Conservation (phyloP, 2,888 invertebrate species). For the Hofmannophila pseudospretella region DNA sequence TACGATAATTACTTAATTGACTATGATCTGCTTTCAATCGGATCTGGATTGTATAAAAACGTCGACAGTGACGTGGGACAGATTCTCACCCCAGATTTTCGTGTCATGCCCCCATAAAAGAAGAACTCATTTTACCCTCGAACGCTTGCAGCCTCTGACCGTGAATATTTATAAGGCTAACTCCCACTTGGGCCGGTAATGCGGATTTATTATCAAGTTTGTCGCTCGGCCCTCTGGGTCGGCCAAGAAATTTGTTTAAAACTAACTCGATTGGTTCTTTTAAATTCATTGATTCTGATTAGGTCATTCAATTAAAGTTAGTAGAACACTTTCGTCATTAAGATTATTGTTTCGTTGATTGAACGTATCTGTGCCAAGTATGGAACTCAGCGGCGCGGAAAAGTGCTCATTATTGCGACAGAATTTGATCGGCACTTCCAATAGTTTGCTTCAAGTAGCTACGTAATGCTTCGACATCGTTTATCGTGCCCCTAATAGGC, state of each 20-base stretch:
- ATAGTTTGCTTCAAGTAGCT: slow-evolving; percentile 7
- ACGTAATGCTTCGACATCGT: slow-evolving; percentile 13
- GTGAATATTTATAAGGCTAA: slow-evolving; percentile 58
- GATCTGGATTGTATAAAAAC: slow-evolving; percentile 9
- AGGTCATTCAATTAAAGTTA: slow-evolving; percentile 8
- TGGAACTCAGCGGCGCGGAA: slow-evolving; percentile 12
- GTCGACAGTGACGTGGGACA: slow-evolving; percentile 19
- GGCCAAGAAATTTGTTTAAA: slow-evolving; percentile 30
- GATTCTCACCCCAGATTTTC: slow-evolving; percentile 22
- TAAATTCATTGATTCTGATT: slow-evolving; percentile 12
- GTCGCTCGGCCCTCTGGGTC: slow-evolving; percentile 21
- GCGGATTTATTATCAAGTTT: slow-evolving; percentile 45
- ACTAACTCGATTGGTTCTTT: slow-evolving; percentile 22
- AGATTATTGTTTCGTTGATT: background rate
- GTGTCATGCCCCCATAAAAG: slow-evolving; percentile 25
- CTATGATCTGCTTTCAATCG: background rate
- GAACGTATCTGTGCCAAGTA: background rate
- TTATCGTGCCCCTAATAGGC: slow-evolving; percentile 16
- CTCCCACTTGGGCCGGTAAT: slow-evolving; percentile 29
- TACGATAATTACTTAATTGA: too few relatives aligned
- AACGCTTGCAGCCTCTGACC: slow-evolving; percentile 29
- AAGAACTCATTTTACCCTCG: slow-evolving; percentile 40
- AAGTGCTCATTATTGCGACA: slow-evolving; percentile 11
- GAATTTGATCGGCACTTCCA: slow-evolving; percentile 6
- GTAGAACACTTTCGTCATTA: slow-evolving; percentile 9